Percentiles rank a stretch among this genome's conserved stretches.
phyloP scores from a whole-genome alignment of 2,113 vertebrate species.

The Pseudorhombus dupliciocellatus region DNA sequence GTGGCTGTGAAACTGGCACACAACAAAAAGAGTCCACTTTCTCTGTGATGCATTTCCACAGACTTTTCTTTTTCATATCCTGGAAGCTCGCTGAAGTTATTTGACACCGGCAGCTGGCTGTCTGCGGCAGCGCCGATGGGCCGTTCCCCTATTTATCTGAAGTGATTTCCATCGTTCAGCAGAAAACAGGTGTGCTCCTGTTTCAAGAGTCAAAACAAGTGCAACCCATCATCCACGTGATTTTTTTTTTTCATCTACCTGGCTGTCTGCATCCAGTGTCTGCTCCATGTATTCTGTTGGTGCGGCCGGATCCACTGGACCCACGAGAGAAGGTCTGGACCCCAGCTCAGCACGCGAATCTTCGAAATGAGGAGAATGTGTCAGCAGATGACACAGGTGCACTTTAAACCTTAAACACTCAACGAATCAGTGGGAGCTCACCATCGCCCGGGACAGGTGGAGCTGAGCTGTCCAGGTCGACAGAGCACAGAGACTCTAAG shows the following conservation, averaged over 20 bases:
- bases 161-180: neutral
- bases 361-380: conserved; percentile 26
- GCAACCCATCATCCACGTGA: neutral
- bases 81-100: conserved; percentile 19
- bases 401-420: conserved; percentile 8
- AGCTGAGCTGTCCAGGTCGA: conserved; percentile 82
- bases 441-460: conserved; percentile 46
- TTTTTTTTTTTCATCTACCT: conserved; percentile 51
- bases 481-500: conserved; percentile 89
- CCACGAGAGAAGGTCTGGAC: conserved; percentile 71
- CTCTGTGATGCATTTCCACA: neutral
- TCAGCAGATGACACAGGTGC: neutral
- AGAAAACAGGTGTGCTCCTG: neutral
- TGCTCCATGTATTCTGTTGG: conserved; percentile 87
- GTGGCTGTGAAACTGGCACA: too few relatives aligned
- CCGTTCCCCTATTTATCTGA: neutral
- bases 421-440: conserved; percentile 52
- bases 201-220: neutral
- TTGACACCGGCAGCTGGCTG: neutral
- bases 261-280: conserved; percentile 90
- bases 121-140: neutral
- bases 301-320: conserved; percentile 72
- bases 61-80: too few relatives aligned
- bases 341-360: conserved; percentile 63
- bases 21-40: neutral